These are phyloP conservation scores for Pristionchus entomophagus DNA, from an alignment of 2,888 invertebrate species.

Conservation along the genomic window DNA sequence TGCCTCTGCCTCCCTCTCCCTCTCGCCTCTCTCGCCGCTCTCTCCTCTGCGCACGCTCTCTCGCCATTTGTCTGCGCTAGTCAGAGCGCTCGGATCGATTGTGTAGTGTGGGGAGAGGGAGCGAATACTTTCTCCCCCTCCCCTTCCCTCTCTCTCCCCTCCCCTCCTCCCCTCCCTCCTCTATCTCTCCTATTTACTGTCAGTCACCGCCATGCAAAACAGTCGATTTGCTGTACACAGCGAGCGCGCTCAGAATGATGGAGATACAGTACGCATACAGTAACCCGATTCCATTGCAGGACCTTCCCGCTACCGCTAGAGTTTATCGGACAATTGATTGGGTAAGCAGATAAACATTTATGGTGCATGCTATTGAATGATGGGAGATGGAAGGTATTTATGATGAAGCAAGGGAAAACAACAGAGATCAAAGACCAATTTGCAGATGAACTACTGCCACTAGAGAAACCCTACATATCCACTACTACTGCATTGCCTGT, in stretches of 20 bases:
- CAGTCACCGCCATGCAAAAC: slow-evolving; percentile 26
- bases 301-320: neutral
- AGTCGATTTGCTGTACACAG: slow-evolving; percentile 9
- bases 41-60: slow-evolving; percentile 9
- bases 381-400: neutral
- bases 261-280: slow-evolving; percentile 22
- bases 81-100: slow-evolving; percentile 28
- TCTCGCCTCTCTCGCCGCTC: neutral
- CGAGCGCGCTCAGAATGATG: neutral
- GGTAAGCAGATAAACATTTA: neutral
- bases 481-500: neutral
- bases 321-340: neutral
- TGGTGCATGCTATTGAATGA: neutral
- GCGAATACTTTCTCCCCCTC: neutral
- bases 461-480: neutral
- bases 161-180: neutral
- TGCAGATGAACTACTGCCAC: neutral
- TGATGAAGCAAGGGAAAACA: neutral
- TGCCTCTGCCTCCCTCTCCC: slow-evolving; percentile 7
- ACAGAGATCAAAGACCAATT: neutral
- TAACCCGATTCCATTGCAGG: neutral
- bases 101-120: slow-evolving; percentile 15
- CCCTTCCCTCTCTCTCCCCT: neutral
- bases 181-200: slow-evolving; percentile 27
- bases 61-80: slow-evolving; percentile 7